Base-by-base conservation (phyloP, 2,888 invertebrate species). In the Psylliodes chrysocephalus region DNA sequence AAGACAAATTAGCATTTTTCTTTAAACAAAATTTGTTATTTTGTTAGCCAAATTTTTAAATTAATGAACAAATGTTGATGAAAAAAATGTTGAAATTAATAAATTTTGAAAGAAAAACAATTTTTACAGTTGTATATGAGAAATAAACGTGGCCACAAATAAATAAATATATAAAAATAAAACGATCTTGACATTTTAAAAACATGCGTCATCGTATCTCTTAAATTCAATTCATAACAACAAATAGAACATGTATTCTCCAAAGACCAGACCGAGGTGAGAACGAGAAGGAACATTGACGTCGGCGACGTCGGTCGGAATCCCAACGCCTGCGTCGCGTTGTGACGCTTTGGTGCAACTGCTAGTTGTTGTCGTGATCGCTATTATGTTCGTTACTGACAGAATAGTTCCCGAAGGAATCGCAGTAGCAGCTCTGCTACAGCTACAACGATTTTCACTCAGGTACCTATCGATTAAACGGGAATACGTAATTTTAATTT, bases 301-400 rank as follows among this genome's bases (percentile, higher is more conserved):
- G 46, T 46, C 14, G n/a, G n/a, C n/a, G n/a, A n/a, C n/a, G n/a
- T n/a, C n/a, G n/a, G n/a, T n/a, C n/a, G 19, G 22, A 46, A 17
- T 22, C 8, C 17, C 15, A 44, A 44, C 19, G 17, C 17, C 44
- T 5, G 44, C 44, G 46, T 46, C 46, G 46, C 15, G 46, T 46
- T n/a, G 22, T 22, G 46, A 46, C 46, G 22, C 46, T 46, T 22
- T 12, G 46, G 22, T 19, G 44, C 15, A 18, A 44, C 44, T 19
- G 44, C 17, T 14, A 18, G 44, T n/a, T 19, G 44, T 44, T 30
- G 30, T 30, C 44, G 17, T 44, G 44, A 46, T 22, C 19, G 46
- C 46, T 19, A 22, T 46, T 46, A 46, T 46, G 46, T 46, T 46
- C 46, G n/a, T 19, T 22, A 46, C 46, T 46, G 46, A 46, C 46